Percentiles rank a stretch among this genome's conserved stretches.
Conservation (phyloP, 2,113 vertebrate species). For the Stigmatopora argus region DNA sequence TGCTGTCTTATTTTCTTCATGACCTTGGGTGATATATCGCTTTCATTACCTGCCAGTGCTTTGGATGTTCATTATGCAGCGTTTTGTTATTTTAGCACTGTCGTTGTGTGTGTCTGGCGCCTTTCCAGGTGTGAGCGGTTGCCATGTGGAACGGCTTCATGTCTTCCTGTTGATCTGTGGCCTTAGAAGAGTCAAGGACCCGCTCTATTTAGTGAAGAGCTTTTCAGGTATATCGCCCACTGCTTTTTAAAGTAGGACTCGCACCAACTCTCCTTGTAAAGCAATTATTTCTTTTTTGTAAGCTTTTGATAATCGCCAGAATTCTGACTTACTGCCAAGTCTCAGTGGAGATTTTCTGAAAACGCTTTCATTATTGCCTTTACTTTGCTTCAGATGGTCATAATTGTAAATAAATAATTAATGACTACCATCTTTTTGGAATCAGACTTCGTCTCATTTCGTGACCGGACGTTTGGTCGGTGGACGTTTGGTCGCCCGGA, state of each 20-base stretch:
- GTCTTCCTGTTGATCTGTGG: conserved; percentile 84
- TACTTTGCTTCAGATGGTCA: background rate
- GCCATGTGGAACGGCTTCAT: conserved; percentile 40
- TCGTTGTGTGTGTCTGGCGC: conserved; percentile 44
- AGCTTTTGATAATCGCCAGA: background rate
- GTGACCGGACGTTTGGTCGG: too few species aligned
- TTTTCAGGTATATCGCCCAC: conserved; percentile 73
- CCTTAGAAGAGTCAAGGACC: conserved; percentile 85
- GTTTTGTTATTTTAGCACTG: conserved; percentile 54
- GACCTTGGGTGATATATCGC: conserved; percentile 69
- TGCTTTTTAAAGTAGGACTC: background rate
- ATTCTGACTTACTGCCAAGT: conserved; percentile 3
- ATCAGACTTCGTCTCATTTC: background rate
- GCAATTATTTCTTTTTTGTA: background rate
- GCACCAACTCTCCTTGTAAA: background rate
- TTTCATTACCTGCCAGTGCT: conserved; percentile 64
- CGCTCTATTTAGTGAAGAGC: conserved; percentile 76
- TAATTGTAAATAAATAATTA: background rate
- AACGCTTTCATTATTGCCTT: background rate
- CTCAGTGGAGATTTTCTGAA: conserved; percentile 5
- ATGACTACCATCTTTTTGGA: background rate
- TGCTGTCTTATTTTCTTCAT: conserved; percentile 53
- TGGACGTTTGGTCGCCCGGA: too few species aligned
- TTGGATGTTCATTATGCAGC: conserved; percentile 59
- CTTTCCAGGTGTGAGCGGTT: conserved; percentile 63